Evolutionary conservation across 1,140 invertebrate genomes (phyloP).

Genomic region (Drosophila mauritiana): DNA sequence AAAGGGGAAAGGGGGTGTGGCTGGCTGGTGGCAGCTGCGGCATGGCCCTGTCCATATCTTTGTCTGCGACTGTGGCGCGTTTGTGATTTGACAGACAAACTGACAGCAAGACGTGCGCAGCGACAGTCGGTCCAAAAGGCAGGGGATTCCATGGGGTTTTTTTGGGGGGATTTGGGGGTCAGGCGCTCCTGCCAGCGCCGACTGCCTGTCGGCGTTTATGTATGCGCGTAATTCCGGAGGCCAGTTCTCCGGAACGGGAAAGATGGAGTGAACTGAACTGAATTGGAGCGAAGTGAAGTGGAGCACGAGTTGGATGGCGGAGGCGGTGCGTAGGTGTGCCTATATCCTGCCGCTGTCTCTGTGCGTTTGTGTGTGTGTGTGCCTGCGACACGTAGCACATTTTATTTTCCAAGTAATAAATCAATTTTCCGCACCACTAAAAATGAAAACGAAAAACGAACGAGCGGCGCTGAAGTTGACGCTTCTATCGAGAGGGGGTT

Average conservation of each 20-base stretch:
- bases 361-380: constrained; percentile 39
- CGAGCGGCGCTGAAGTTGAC: constrained; percentile 59
- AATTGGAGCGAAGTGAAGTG: constrained; percentile 33
- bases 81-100: constrained; percentile 82
- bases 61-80: constrained; percentile 63
- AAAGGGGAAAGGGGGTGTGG: not conserved
- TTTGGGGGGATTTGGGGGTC: constrained; percentile 5
- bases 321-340: constrained; percentile 46
- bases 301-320: not conserved
- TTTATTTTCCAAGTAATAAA: constrained; percentile 84
- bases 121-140: constrained; percentile 21
- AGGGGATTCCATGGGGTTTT: not conserved
- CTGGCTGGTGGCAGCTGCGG: constrained; percentile 27
- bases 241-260: constrained; percentile 34
- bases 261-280: constrained; percentile 52
- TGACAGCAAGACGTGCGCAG: constrained; percentile 72
- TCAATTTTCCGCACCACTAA: constrained; percentile 84
- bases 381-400: constrained; percentile 81
- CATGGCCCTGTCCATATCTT: constrained; percentile 45
- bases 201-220: constrained; percentile 78
- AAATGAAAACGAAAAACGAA: constrained; percentile 82
- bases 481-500: constrained; percentile 67
- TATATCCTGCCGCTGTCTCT: constrained; percentile 21
- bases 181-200: constrained; percentile 16
- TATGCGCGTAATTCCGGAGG: constrained; percentile 69